Base-by-base conservation (phyloP, 2,888 invertebrate genomes). In the Lutraria lutraria region DNA sequence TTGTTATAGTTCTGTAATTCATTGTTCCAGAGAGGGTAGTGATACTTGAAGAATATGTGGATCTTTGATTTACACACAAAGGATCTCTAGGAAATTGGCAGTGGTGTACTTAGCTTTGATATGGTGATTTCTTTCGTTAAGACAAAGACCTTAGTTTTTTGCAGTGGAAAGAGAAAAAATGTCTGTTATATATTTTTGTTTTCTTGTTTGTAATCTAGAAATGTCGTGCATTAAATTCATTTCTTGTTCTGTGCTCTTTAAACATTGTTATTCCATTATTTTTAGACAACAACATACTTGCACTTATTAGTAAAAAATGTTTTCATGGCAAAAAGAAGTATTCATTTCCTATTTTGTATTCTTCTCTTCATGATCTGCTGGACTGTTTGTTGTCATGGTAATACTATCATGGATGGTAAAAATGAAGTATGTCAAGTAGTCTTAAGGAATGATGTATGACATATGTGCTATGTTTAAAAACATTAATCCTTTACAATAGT, bases 171-270 rank as follows among this genome's bases (percentile, higher is more conserved):
- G 34, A 34, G 76, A 76, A 31, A 76, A 31, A 34, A 34, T 76
- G 76, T 76, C 76, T 16, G 34, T 76, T 76, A 31, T 76, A 34
- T 76, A 76, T 76, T 76, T 16, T 76, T 31, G 29, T 76, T 76
- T 15, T 16, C 31, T 76, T 63, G 8, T 76, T 31, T 76, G 34
- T 76, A 76, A 76, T 25, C 31, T 76, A 16, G 31, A 76, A 76
- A 31, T 76, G 34, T 76, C 31, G 76, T 76, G 13, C 21, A 63
- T 25, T 63, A 63, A 21, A 12, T 2, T 25, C 25, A n/a, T 63
- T 21, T n/a, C 8, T 63, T 63, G 21, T 63, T 56, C 19, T 15
- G 19, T 56, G 56, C 15, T 19, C 56, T 56, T 63, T 63, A 16
- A 15, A n/a, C 25, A 25, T 63, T 63, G n/a, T 63, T 76, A 34